Conservation (phyloP, 2,888 invertebrate species). For the Apotomis capreana region DNA sequence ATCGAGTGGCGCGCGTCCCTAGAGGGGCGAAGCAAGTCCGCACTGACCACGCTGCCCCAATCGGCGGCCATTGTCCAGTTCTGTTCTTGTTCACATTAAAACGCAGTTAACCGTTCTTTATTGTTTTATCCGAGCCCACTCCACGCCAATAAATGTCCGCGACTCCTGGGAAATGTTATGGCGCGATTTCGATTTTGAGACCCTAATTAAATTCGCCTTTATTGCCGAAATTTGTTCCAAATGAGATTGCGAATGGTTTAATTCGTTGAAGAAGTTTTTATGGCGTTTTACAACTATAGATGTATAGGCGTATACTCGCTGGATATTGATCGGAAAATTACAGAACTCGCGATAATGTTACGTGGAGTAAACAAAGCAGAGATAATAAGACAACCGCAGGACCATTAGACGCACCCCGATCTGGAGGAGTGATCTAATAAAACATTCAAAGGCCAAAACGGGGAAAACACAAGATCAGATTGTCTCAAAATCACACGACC, state of each 20-base stretch:
- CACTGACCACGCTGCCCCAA: constrained; percentile 77
- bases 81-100: constrained; percentile 82
- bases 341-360: constrained; percentile 27
- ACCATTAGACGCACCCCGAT: constrained; percentile 72
- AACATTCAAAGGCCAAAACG: constrained; percentile 79
- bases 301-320: constrained; percentile 18
- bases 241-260: constrained; percentile 48
- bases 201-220: constrained; percentile 71
- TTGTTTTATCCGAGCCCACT: constrained; percentile 77
- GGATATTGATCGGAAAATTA: constrained; percentile 24
- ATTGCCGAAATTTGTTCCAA: constrained; percentile 71
- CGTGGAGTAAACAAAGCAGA: constrained; percentile 46
- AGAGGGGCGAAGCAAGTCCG: constrained; percentile 60
- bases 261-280: constrained; percentile 37
- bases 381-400: constrained; percentile 60
- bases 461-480: constrained; percentile 80
- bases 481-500: constrained; percentile 82
- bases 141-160: constrained; percentile 76
- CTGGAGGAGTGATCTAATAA: constrained; percentile 71
- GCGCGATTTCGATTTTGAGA: constrained; percentile 66
- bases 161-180: constrained; percentile 75
- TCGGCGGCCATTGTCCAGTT: constrained; percentile 74
- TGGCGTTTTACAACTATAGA: constrained; percentile 10
- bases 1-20: constrained; percentile 43
- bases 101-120: constrained; percentile 82